phyloP scores from a whole-genome alignment of 2,888 invertebrate genomes.

The Tethea ocularis region DNA sequence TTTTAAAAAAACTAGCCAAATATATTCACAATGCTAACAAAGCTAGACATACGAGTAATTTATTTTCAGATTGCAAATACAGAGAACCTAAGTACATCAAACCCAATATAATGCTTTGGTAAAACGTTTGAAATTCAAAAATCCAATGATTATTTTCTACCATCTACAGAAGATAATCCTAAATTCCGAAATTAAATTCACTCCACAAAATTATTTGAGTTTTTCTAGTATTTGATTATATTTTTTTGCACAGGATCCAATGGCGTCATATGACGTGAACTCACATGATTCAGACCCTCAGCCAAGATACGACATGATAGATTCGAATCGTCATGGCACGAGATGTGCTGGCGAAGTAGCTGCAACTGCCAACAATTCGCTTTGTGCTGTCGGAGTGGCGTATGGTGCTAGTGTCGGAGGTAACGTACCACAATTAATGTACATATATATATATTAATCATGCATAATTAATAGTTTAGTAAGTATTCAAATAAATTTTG shows the following conservation, averaged over 20 bases:
- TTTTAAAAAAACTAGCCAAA: neutral
- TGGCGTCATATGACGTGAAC: constrained; percentile 98
- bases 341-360: constrained; percentile 99
- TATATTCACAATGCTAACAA: neutral
- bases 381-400: constrained; percentile 98
- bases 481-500: no score
- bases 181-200: no score
- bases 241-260: constrained; percentile 88
- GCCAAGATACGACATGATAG: constrained; percentile 98
- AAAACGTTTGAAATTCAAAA: neutral
- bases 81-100: neutral
- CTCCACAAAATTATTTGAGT: no score
- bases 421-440: constrained; percentile 47
- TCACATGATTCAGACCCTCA: constrained; percentile 98
- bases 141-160: no score
- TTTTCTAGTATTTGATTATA: constrained; percentile 18
- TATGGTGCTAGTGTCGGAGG: constrained; percentile 97
- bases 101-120: neutral
- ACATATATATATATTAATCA: no score
- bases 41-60: no score
- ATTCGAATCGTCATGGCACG: constrained; percentile 97
- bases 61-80: no score
- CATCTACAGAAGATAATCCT: no score
- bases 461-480: no score
- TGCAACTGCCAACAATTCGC: constrained; percentile 97